Evolutionary conservation across 23 tunicate species (phyloP).

Genomic region (Halocynthia roretzi): DNA sequence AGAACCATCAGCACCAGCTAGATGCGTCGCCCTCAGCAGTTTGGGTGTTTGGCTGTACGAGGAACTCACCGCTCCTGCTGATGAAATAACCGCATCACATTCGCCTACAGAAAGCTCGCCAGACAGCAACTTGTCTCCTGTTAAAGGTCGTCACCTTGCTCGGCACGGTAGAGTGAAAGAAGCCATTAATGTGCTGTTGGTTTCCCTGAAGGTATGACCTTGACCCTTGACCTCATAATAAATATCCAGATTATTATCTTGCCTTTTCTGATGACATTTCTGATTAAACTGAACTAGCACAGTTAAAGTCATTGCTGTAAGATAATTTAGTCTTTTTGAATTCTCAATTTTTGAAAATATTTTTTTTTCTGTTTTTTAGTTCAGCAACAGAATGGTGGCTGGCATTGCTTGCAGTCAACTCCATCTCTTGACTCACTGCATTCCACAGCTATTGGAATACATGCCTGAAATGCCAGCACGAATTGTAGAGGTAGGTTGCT

Average conservation of each 20-base stretch:
- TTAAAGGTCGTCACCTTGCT: slow-evolving; percentile 24
- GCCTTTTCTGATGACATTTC: too few relatives aligned
- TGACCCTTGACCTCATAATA: too few relatives aligned
- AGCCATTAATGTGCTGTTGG: slow-evolving; percentile 69
- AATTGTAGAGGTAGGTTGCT: slow-evolving; percentile 67
- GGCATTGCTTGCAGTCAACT: slow-evolving; percentile 73
- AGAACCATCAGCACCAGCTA: slow-evolving; percentile 67
- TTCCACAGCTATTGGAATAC: slow-evolving; percentile 24
- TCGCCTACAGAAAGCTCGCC: not conserved
- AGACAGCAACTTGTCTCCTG: slow-evolving; percentile 17
- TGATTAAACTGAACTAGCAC: too few relatives aligned
- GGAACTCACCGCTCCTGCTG: slow-evolving; percentile 46
- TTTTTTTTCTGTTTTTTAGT: slow-evolving; percentile 9
- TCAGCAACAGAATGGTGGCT: slow-evolving; percentile 71
- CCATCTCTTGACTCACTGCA: slow-evolving; percentile 69
- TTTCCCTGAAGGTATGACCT: slow-evolving; percentile 53
- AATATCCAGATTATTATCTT: too few relatives aligned
- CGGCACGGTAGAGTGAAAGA: slow-evolving; percentile 57
- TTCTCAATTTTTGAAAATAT: not conserved
- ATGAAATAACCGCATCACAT: not conserved
- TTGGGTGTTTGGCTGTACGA: slow-evolving; percentile 86
- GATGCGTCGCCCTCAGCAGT: slow-evolving; percentile 81
- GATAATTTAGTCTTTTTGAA: too few relatives aligned
- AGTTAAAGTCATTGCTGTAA: too few relatives aligned
- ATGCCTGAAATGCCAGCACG: slow-evolving; percentile 74